Conservation (phyloP, 1,140 invertebrate species). For the Drosophila melanica region DNA sequence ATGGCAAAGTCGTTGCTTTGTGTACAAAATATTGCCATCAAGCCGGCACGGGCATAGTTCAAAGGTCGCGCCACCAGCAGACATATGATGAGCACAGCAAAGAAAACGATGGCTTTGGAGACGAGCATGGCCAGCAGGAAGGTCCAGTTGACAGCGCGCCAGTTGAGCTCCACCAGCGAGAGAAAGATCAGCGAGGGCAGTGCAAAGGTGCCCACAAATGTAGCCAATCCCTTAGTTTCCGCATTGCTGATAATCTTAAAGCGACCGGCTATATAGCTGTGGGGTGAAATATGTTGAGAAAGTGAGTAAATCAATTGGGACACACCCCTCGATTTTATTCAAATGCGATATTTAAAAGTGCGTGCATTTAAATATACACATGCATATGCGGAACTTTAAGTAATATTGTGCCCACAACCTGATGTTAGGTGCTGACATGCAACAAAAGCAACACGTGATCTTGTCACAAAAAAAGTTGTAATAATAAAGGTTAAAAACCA, state of each 20-base stretch:
- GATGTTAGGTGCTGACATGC: slow-evolving; percentile 10
- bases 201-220: slow-evolving; percentile 96
- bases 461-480: slow-evolving; percentile 5
- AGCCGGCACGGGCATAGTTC: slow-evolving; percentile 92
- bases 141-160: slow-evolving; percentile 93
- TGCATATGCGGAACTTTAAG: slow-evolving; percentile 13
- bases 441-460: slow-evolving; percentile 21
- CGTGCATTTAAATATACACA: slow-evolving; percentile 19
- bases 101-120: slow-evolving; percentile 94
- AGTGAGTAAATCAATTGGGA: neutral
- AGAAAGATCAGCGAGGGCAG: slow-evolving; percentile 96
- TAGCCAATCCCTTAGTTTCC: slow-evolving; percentile 96
- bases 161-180: slow-evolving; percentile 93
- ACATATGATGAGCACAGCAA: slow-evolving; percentile 91
- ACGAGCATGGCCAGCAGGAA: slow-evolving; percentile 94
- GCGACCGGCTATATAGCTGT: slow-evolving; percentile 95
- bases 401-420: slow-evolving; percentile 2
- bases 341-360: neutral
- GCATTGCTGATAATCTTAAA: slow-evolving; percentile 92
- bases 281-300: slow-evolving; percentile 68
- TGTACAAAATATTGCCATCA: slow-evolving; percentile 97
- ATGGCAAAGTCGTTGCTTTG: slow-evolving; percentile 99
- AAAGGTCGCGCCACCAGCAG: slow-evolving; percentile 91
- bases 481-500: slow-evolving; percentile 15
- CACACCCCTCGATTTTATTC: slow-evolving; percentile 4